A percentile compares a stretch with the other conserved stretches of the same genome.
Evolutionary conservation across 2,113 vertebrate species (phyloP).

Genomic region (Paracanthobrama guichenoti): DNA sequence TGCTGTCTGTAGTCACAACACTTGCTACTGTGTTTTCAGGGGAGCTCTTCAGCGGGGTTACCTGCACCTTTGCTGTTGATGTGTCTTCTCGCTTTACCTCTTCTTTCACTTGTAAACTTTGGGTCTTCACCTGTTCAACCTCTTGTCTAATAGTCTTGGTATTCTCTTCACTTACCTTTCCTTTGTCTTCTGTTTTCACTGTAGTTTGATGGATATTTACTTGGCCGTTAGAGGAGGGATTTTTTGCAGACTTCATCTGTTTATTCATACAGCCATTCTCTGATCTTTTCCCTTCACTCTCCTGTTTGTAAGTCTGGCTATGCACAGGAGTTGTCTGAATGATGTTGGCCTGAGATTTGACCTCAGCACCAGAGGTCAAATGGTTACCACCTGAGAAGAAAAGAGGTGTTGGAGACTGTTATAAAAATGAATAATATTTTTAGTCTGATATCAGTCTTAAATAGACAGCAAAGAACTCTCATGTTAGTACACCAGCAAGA

Average conservation of each 20-base stretch:
- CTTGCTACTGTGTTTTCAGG: constrained; percentile 36
- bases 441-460: not conserved
- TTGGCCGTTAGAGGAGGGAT: constrained; percentile 53
- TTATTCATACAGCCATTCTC: constrained; percentile 50
- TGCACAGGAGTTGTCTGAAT: not conserved
- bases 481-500: not conserved
- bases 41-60: constrained; percentile 8
- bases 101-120: constrained; percentile 45
- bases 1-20: constrained; percentile 25
- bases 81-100: constrained; percentile 44
- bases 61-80: constrained; percentile 21
- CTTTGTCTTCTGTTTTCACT: constrained; percentile 49
- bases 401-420: not conserved
- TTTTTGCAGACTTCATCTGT: constrained; percentile 49
- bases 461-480: not conserved
- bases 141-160: constrained; percentile 17
- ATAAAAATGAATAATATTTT: not conserved
- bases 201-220: not conserved
- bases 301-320: constrained; percentile 49
- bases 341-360: constrained; percentile 55
- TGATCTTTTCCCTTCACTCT: constrained; percentile 24
- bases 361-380: constrained; percentile 48
- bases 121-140: constrained; percentile 55
- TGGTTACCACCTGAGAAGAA: constrained; percentile 7
- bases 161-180: constrained; percentile 27